These are phyloP conservation scores for Sebastes paucispinis DNA, from an alignment of 2,797 vertebrate genomes.

Conservation along the genomic window DNA sequence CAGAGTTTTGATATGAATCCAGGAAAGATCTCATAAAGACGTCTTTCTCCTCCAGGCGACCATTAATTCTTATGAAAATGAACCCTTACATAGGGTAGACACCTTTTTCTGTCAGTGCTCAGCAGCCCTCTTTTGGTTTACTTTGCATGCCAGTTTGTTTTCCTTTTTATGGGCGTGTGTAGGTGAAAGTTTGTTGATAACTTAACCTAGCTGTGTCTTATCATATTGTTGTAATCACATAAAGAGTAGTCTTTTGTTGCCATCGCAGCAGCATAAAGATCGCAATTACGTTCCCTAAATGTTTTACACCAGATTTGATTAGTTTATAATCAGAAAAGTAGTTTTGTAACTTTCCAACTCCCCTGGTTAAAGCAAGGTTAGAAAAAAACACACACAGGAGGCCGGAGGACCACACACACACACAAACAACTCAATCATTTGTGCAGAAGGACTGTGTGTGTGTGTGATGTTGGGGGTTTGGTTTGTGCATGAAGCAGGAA, in stretches of 20 bases:
- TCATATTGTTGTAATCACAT: neutral
- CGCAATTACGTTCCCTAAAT: neutral
- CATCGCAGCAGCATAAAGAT: neutral
- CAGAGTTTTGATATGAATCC: conserved; percentile 35
- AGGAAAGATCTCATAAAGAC: conserved; percentile 52
- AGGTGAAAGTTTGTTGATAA: conserved; percentile 18
- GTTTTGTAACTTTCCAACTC: conserved; percentile 25
- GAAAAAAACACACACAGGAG: conserved; percentile 33
- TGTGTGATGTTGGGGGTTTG: conserved; percentile 73
- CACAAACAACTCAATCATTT: conserved; percentile 47
- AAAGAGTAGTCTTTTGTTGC: neutral
- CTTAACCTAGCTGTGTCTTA: neutral
- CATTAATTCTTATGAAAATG: conserved; percentile 7
- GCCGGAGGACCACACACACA: conserved; percentile 56
- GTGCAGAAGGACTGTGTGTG: conserved; percentile 46
- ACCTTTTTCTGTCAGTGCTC: conserved; percentile 12
- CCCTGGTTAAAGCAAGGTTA: conserved; percentile 20
- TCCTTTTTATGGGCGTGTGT: conserved; percentile 22
- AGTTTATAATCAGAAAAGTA: neutral
- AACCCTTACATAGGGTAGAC: neutral
- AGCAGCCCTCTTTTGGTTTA: neutral
- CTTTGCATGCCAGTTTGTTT: conserved; percentile 42
- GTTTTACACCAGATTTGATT: neutral
- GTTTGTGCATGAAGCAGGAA: conserved; percentile 85
- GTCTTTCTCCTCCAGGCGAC: conserved; percentile 7